A percentile compares a stretch with the other conserved stretches of the same genome.
These are phyloP conservation scores for Malthinus flaveolus DNA, from an alignment of 2,888 invertebrate genomes.

Conservation along the genomic window DNA sequence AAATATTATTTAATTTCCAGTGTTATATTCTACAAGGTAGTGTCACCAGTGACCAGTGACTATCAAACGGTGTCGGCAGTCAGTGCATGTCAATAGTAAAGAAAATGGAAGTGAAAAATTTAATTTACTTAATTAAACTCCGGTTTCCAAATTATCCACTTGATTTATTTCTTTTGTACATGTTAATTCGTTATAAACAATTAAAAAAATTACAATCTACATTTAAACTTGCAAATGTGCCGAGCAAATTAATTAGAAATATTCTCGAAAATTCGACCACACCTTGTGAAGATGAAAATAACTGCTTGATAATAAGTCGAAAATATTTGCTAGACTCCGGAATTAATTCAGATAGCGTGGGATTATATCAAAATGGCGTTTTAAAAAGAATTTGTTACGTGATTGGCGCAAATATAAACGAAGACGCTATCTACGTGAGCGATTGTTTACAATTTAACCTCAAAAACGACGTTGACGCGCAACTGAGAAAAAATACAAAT, in stretches of 20 bases:
- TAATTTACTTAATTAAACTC: constrained; percentile 20
- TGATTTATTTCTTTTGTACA: constrained; percentile 47
- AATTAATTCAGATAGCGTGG: neutral
- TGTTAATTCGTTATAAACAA: constrained; percentile 45
- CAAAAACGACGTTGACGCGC: constrained; percentile 11
- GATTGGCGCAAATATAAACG: neutral
- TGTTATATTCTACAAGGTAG: no score
- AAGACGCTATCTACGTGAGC: neutral
- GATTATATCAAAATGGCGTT: neutral
- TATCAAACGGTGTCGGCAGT: neutral
- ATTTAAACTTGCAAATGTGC: constrained; percentile 37
- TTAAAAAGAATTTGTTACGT: constrained; percentile 4
- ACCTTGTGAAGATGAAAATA: constrained; percentile 41
- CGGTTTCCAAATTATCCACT: constrained; percentile 39
- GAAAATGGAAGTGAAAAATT: constrained; percentile 3
- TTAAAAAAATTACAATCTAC: constrained; percentile 37
- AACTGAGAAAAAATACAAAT: constrained; percentile 18
- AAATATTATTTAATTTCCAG: no score
- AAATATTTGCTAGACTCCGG: constrained; percentile 17
- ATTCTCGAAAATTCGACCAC: neutral
- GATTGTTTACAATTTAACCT: constrained; percentile 30
- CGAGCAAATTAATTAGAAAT: constrained; percentile 31
- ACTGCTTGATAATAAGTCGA: constrained; percentile 40
- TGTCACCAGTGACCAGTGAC: no score
- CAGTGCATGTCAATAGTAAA: neutral